Base-by-base conservation (phyloP, 2,113 vertebrate species). In the Myotis lucifugus region DNA sequence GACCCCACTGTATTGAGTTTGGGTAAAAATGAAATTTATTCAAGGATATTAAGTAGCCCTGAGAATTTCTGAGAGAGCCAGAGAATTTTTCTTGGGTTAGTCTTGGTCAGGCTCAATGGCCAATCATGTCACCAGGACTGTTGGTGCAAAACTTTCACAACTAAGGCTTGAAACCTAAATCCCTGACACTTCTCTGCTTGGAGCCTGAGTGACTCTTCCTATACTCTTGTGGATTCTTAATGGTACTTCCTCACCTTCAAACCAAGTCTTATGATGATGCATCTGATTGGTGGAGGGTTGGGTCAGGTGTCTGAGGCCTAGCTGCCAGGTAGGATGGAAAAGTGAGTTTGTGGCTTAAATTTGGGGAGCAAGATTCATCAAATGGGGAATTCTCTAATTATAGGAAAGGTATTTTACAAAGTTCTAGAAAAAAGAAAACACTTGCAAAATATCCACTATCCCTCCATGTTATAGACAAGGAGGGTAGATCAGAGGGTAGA, bases 111-210 rank as follows among this genome's bases (percentile, higher is more conserved):
- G 10, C 42, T 37, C 69, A 27, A 11, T 66, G 42, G 0, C 21
- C 11, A 70, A 9, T 8, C 13, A 25, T 1, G 40, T 0, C 2
- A 4, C 12, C 42, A 32, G 4, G 13, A 42, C 15, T 8, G 7
- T 11, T 61, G 8, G 10, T 25, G 9, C 4, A 21, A 0, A 54
- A 25, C 42, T 52, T 67, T 10, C 5, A 18, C 34, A 54, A 18
- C 4, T 56, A 46, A 50, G 1, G 3, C 19, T 46, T 34, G 52
- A n/a, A 17, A 34, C 11, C 13, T 42, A n/a, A 74, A 52, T 84
- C 6, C 18, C 6, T 3, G 46, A 27, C 3, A 10, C 1, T 21
- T n/a, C 7, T 34, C 15, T 34, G 4, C 15, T 78, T 61, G 25
- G 42, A 32, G 69, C 2, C 66, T 54, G 15, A 14, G 2, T 50